phyloP scores from a whole-genome alignment of 2,888 invertebrate species.

The Archips xylosteana region DNA sequence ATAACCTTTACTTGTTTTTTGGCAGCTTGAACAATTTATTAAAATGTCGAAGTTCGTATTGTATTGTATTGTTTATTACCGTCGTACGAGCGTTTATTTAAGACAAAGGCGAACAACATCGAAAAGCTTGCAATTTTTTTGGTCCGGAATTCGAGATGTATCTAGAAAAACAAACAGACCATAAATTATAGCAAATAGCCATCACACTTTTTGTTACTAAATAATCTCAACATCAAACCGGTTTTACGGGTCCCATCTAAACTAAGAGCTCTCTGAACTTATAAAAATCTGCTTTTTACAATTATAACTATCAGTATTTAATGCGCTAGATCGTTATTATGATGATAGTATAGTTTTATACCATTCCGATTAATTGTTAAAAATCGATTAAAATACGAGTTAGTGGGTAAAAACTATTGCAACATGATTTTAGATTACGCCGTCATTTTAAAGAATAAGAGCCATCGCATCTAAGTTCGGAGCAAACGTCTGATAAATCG shows the following conservation, averaged over 20 bases:
- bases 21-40: background rate
- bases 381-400: constrained; percentile 26
- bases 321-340: constrained; percentile 16
- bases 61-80: no score
- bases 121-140: background rate
- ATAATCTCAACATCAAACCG: constrained; percentile 15
- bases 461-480: background rate
- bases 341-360: background rate
- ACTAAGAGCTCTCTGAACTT: background rate
- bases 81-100: background rate
- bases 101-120: background rate
- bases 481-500: background rate
- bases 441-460: background rate
- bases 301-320: constrained; percentile 13
- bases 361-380: constrained; percentile 14
- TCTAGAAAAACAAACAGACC: constrained; percentile 2
- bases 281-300: constrained; percentile 12
- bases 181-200: background rate
- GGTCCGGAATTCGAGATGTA: background rate
- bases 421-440: constrained; percentile 22
- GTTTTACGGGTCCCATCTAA: constrained; percentile 12
- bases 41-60: background rate
- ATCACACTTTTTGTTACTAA: constrained; percentile 19
- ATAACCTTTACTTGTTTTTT: background rate
- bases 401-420: constrained; percentile 15